Evolutionary conservation across 2,888 invertebrate species (phyloP).

Genomic region (Aphidoletes aphidimyza): DNA sequence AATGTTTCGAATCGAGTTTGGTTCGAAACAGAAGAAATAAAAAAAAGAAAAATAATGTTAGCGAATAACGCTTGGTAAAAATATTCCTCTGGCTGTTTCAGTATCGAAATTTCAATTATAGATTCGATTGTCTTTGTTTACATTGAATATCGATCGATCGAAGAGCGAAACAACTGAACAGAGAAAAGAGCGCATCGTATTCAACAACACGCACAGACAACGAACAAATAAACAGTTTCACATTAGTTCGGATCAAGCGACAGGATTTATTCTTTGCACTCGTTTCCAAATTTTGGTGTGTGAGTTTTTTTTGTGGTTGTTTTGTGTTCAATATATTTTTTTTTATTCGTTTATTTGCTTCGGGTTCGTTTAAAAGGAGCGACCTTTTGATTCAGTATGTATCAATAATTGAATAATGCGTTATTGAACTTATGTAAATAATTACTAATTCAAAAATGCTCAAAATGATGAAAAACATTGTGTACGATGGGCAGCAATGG

Average conservation of each 20-base stretch:
- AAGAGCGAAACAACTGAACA: not conserved
- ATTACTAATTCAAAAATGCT: conserved; percentile 41
- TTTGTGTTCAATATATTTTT: not conserved
- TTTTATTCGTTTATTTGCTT: not conserved
- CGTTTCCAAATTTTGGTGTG: not conserved
- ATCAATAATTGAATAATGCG: not conserved
- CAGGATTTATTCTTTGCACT: not conserved
- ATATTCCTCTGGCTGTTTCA: not conserved
- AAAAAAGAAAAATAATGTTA: not conserved
- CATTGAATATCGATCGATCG: not conserved
- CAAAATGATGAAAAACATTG: too few species aligned
- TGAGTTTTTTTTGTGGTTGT: not conserved
- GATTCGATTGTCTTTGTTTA: conserved; percentile 14
- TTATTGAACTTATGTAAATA: conserved; percentile 38
- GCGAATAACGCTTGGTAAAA: not conserved
- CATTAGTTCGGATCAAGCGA: not conserved
- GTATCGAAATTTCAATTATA: conserved; percentile 30
- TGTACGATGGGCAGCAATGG: not conserved
- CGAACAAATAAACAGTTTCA: conserved; percentile 49
- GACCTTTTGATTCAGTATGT: not conserved
- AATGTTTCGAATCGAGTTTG: too few species aligned
- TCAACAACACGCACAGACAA: conserved; percentile 15
- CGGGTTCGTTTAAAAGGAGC: not conserved
- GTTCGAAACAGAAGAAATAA: not conserved
- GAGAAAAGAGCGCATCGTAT: not conserved